Conservation (phyloP, 2,888 invertebrate genomes). For the Brachylomia viminalis region DNA sequence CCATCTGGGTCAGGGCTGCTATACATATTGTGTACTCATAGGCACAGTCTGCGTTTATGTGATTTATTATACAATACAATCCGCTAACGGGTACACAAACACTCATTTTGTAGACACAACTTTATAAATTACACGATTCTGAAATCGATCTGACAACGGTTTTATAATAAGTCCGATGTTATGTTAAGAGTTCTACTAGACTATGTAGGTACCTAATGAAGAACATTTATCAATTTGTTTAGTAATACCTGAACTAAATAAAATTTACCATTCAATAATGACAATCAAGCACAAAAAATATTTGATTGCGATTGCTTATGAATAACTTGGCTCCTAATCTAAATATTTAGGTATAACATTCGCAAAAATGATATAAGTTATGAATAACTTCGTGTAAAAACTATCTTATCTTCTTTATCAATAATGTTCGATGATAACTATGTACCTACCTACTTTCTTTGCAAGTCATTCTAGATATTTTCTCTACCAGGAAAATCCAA, state of each 20-base stretch:
- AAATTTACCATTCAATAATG: neutral
- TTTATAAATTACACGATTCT: constrained; percentile 22
- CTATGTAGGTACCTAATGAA: neutral
- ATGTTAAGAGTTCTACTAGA: constrained; percentile 5
- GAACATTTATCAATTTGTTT: neutral
- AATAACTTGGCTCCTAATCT: constrained; percentile 14
- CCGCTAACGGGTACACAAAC: constrained; percentile 28
- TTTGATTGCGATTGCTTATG: neutral
- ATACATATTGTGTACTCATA: constrained; percentile 31
- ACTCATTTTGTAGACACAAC: constrained; percentile 16
- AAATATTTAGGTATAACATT: constrained; percentile 9
- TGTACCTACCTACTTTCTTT: constrained; percentile 1
- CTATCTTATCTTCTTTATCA: constrained; percentile 23
- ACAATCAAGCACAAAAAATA: neutral
- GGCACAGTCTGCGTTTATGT: constrained; percentile 19
- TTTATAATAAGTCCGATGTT: constrained; percentile 17
- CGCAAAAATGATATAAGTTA: constrained; percentile 3
- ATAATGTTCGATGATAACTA: neutral
- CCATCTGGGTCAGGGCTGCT: constrained; percentile 78
- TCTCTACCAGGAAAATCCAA: constrained; percentile 25
- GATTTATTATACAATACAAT: constrained; percentile 45
- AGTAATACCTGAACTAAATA: neutral
- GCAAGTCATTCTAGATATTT: neutral
- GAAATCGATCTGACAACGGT: constrained; percentile 30
- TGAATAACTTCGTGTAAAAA: neutral